Evolutionary conservation across 30 jellyfish, hydroid and myxozoan genomes (phyloP).

Genomic region (Hydractinia echinata): DNA sequence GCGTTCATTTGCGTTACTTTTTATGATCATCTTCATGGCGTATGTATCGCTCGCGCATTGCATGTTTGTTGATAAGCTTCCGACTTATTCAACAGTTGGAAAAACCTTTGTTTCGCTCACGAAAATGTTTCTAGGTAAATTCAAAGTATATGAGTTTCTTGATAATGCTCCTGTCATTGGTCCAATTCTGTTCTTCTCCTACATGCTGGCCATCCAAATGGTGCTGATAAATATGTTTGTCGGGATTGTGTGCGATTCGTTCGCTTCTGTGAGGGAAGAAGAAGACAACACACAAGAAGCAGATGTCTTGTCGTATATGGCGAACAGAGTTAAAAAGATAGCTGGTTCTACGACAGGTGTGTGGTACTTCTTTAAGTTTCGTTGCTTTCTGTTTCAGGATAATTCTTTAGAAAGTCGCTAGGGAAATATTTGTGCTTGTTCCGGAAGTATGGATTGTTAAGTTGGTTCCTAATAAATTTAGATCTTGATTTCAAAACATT

Average conservation of each 20-base stretch:
- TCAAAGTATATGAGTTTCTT: conserved; percentile 56
- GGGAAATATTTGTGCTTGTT: no score
- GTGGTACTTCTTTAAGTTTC: background rate
- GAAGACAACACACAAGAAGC: conserved; percentile 60
- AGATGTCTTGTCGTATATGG: conserved; percentile 70
- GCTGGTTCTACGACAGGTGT: conserved; percentile 34
- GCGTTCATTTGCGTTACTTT: conserved; percentile 67
- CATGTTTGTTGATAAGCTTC: conserved; percentile 59
- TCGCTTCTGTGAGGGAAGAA: conserved; percentile 67
- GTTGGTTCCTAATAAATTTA: no score
- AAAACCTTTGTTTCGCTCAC: conserved; percentile 62
- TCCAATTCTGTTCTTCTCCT: conserved; percentile 74
- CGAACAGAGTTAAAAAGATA: conserved; percentile 66
- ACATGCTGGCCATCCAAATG: conserved; percentile 84
- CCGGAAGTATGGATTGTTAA: no score
- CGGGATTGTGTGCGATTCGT: conserved; percentile 94
- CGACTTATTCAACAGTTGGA: conserved; percentile 48
- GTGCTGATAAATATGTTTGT: conserved; percentile 77
- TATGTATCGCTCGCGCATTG: conserved; percentile 70
- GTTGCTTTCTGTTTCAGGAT: background rate
- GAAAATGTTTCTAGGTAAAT: conserved; percentile 82
- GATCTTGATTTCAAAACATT: no score
- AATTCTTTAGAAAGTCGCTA: background rate
- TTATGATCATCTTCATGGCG: conserved; percentile 67
- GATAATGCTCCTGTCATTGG: conserved; percentile 71